These are phyloP conservation scores for Knipowitschia caucasica DNA, from an alignment of 2,797 vertebrate species.

Conservation along the genomic window DNA sequence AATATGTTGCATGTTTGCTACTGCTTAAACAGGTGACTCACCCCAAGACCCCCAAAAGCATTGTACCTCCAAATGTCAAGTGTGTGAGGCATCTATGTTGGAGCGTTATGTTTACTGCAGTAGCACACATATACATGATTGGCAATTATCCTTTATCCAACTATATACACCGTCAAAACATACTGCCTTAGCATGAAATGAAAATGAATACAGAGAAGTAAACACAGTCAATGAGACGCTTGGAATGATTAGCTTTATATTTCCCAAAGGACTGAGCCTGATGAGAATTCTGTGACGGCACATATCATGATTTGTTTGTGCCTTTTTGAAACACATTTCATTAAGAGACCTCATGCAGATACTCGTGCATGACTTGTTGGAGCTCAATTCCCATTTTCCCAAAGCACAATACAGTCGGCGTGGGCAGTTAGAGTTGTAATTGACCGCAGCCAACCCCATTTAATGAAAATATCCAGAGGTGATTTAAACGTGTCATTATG, in stretches of 20 bases:
- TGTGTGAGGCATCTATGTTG: no score
- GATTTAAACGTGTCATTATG: neutral
- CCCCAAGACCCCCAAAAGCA: no score
- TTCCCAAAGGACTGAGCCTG: constrained; percentile 44
- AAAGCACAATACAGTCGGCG: neutral
- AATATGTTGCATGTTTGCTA: no score
- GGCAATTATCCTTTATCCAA: constrained; percentile 3
- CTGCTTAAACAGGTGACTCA: no score
- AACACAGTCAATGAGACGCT: constrained; percentile 20
- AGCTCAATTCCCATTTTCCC: neutral
- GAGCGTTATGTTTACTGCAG: constrained; percentile 1
- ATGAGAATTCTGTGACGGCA: constrained; percentile 45
- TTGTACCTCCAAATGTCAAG: no score
- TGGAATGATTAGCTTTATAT: constrained; percentile 45
- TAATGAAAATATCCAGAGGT: constrained; percentile 2
- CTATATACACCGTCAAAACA: neutral
- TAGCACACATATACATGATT: neutral
- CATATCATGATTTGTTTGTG: constrained; percentile 38
- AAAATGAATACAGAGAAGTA: constrained; percentile 25
- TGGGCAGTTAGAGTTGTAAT: constrained; percentile 8
- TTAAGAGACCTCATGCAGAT: constrained; percentile 34
- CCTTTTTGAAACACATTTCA: constrained; percentile 43
- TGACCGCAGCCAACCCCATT: neutral
- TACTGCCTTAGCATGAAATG: neutral
- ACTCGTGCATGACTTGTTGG: neutral